Base-by-base conservation (phyloP, 2,888 invertebrate species). In the Calameuta filiformis region DNA sequence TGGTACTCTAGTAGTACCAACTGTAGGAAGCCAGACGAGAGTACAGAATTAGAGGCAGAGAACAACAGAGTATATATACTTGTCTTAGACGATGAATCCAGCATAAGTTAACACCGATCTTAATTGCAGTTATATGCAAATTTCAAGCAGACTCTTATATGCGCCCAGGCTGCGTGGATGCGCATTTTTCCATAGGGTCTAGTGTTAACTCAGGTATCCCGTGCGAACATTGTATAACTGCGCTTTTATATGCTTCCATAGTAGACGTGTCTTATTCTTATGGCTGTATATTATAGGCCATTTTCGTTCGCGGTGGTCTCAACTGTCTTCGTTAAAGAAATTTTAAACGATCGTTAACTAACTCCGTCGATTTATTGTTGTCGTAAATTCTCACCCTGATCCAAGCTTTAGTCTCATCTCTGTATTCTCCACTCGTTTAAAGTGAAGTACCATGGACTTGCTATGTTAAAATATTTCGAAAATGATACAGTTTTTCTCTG, bases 121-220 rank as follows among this genome's bases (percentile, higher is more conserved):
- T 88, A 88, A 88, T 89, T 89, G 84, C 86, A 80, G 84, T 82
- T 83, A 80, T 85, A 90, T 89, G 89, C 88, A 89, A 89, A 90
- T 89, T 81, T 34, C 75, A 31, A 34, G 71, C 31, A 34, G 71
- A 71, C 12, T 31, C 56, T 23, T 23, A 56, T 56, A 56, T 23
- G 56, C 56, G 56, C 23, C 56, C 23, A 23, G 56, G 9, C 56
- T 56, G 1, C 15, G 15, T 56, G 56, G 23, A 56, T 56, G 0
- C 56, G 23, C 56, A 31, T 31, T 23, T 56, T 9, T 56, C 56
- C 23, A 23, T 9, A 9, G 56, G 9, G 6, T 56, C 56, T 56
- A 56, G 23, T 56, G 56, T 56, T 56, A 33, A 71, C 71, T 71
- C 15, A 12, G 31, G 31, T 34, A 23, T 12, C 35, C 75, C 71